Base-by-base conservation (phyloP, 2,888 invertebrate species). In the Scrobipalpa atriplicella region DNA sequence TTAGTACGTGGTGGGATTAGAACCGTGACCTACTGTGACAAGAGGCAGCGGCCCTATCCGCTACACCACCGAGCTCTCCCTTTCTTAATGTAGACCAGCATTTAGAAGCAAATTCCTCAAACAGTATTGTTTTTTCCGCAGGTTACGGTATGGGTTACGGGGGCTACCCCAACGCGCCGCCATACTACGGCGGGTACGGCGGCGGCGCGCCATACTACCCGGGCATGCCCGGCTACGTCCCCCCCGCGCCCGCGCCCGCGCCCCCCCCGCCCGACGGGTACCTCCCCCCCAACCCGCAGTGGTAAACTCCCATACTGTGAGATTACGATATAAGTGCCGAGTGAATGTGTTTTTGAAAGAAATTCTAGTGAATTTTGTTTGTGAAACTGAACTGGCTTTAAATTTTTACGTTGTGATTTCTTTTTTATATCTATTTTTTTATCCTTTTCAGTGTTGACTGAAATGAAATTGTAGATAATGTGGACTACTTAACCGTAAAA, bases 161-260 rank as follows among this genome's bases (percentile, higher is more conserved):
- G 11, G 86, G 81, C 64, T 92, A 89, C 72, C 85, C 89, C 6
- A 90, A 87, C 74, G 87, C 93, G 41, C 86, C 93, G 43, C 86
- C 93, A 51, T 94, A 94, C 76, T 94, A 94, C 82, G 94, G 92
- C 21, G 93, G 92, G 60, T 94, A 94, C 80, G 91, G 92, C 13
- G 88, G 89, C 68, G 88, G 81, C 70, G 86, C 87, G 65, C 85
- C 88, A 61, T 73, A 80, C 69, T 85, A 87, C 69, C 58, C 85
- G 87, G 72, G 72, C 73, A 56, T 68, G 74, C 60, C 71, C 73
- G 63, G 70, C 71, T 58, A 58, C 58, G 36, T 3, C 38, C 68
- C 21, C 80, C 68, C 85, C 76, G 81, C 21, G 72, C 76, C 69
- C 74, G 64, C 72, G 43, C 73, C 78, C 58, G 72, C 77, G 13